Evolutionary conservation across 2,113 vertebrate species (phyloP).

Genomic region (Rhipidura dahli): DNA sequence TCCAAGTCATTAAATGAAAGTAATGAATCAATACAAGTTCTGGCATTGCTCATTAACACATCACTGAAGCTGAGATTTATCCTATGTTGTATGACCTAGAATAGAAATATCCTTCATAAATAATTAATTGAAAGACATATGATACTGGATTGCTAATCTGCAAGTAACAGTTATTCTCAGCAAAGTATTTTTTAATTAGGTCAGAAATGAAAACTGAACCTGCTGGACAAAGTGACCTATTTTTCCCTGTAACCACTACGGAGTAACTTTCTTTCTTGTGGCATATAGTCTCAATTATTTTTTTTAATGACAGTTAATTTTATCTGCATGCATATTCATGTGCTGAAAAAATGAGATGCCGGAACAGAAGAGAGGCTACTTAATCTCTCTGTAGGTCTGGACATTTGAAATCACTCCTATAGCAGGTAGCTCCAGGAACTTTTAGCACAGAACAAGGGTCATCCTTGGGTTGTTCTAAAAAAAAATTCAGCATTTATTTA

Average conservation of each 20-base stretch:
- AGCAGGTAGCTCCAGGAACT: not conserved
- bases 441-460: not conserved
- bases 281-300: not conserved
- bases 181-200: constrained; percentile 2
- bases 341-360: not conserved
- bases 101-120: not conserved
- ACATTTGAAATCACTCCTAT: not conserved
- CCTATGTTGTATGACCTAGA: not conserved
- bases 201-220: constrained; percentile 9
- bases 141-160: not conserved
- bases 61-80: not conserved
- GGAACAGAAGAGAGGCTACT: not conserved
- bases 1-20: not conserved
- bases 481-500: not conserved
- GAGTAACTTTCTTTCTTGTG: not conserved
- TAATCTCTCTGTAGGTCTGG: not conserved
- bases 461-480: not conserved
- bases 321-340: not conserved
- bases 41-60: not conserved
- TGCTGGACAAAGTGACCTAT: not conserved
- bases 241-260: not conserved
- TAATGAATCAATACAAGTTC: constrained; percentile 12
- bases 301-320: constrained; percentile 33
- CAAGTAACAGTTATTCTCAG: not conserved
- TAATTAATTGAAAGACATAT: not conserved